Evolutionary conservation across 2,797 vertebrate species (phyloP).

Genomic region (Enteromius mattozi): DNA sequence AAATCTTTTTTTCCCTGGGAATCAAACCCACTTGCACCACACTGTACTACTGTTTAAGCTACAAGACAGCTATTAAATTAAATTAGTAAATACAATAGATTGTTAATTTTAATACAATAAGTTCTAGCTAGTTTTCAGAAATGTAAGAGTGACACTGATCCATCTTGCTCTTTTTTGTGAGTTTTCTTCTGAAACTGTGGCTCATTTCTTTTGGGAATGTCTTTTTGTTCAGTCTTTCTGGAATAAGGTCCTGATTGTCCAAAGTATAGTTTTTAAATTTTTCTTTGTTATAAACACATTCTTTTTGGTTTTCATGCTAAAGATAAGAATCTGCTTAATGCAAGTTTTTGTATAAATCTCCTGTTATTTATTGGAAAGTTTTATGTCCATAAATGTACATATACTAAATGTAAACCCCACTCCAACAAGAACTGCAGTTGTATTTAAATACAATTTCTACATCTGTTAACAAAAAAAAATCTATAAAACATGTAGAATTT

Average conservation of each 20-base stretch:
- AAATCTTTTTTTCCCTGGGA: neutral
- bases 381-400: neutral
- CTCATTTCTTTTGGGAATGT: no score
- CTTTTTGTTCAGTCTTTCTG: no score
- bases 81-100: neutral
- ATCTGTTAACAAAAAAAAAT: neutral
- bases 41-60: neutral
- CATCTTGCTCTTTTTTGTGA: no score
- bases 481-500: neutral
- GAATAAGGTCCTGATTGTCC: no score
- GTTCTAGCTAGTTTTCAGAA: no score
- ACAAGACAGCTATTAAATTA: neutral
- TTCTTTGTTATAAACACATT: no score
- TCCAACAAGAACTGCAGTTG: no score
- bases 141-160: no score
- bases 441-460: neutral
- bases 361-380: neutral
- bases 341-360: neutral
- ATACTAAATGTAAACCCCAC: neutral
- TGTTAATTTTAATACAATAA: neutral
- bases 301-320: neutral
- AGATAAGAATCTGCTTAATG: neutral
- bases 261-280: no score
- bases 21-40: neutral
- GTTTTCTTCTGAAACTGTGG: no score